phyloP scores from a whole-genome alignment of 2,113 vertebrate species.

The Protomyctophum bolini region DNA sequence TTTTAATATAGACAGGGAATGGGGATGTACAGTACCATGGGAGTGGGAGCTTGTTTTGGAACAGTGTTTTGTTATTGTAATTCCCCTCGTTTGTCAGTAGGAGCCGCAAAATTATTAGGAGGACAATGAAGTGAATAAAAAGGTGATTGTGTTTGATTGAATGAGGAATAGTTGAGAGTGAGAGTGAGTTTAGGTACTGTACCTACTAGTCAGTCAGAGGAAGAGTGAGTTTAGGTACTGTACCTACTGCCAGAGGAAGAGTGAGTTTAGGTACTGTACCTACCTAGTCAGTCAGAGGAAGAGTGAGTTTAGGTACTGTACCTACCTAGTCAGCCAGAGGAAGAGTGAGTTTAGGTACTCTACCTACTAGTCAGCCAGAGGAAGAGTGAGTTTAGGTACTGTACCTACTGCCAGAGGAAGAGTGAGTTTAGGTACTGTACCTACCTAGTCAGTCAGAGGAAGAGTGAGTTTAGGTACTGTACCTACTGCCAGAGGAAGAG shows the following conservation, averaged over 20 bases:
- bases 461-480: too few relatives aligned
- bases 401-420: too few relatives aligned
- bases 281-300: too few relatives aligned
- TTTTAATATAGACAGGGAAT: too few relatives aligned
- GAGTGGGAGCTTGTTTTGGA: too few relatives aligned
- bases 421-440: too few relatives aligned
- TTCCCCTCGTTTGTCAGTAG: too few relatives aligned
- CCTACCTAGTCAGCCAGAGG: conserved; percentile 2
- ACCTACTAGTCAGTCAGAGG: conserved; percentile 15
- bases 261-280: neutral
- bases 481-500: too few relatives aligned
- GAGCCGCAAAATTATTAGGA: neutral
- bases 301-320: too few relatives aligned
- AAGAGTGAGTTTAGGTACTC: neutral
- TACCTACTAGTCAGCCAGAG: conserved; percentile 13
- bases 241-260: neutral
- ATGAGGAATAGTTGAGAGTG: neutral
- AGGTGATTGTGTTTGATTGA: neutral
- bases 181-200: neutral
- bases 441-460: too few relatives aligned
- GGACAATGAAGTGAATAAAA: neutral
- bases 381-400: neutral
- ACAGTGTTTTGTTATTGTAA: too few relatives aligned
- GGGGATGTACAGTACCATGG: too few relatives aligned
- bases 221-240: neutral